Conservation (phyloP, 2,113 vertebrate genomes). For the Anoplopoma fimbria region DNA sequence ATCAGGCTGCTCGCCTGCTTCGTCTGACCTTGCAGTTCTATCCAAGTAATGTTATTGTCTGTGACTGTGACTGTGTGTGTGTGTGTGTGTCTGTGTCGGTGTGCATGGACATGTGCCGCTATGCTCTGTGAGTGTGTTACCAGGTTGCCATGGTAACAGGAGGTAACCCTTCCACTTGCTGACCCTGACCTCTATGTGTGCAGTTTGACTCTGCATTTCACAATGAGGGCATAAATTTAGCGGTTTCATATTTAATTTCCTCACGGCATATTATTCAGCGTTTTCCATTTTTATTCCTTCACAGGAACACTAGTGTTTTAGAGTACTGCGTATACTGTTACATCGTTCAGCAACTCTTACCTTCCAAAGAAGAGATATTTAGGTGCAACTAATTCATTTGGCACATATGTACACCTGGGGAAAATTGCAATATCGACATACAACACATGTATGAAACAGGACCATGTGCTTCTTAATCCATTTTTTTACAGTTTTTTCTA, state of each 20-base stretch:
- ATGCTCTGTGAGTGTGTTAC: neutral
- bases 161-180: slow-evolving; percentile 8
- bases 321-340: neutral
- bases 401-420: too few species aligned
- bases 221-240: neutral
- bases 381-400: slow-evolving; percentile 41
- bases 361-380: slow-evolving; percentile 10
- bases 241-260: neutral
- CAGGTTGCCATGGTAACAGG: slow-evolving; percentile 39
- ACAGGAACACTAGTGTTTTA: neutral
- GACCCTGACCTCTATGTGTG: slow-evolving; percentile 25
- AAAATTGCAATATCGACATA: neutral
- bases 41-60: neutral
- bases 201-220: neutral
- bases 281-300: neutral
- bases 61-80: slow-evolving; percentile 20
- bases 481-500: too few species aligned
- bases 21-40: slow-evolving; percentile 13
- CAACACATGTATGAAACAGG: neutral
- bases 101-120: neutral
- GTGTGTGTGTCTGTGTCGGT: neutral
- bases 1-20: neutral
- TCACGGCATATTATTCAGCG: neutral
- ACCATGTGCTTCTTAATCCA: too few species aligned
- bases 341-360: neutral